phyloP scores from a whole-genome alignment of 1,140 invertebrate species.

The Thalassaphorura encarpata region DNA sequence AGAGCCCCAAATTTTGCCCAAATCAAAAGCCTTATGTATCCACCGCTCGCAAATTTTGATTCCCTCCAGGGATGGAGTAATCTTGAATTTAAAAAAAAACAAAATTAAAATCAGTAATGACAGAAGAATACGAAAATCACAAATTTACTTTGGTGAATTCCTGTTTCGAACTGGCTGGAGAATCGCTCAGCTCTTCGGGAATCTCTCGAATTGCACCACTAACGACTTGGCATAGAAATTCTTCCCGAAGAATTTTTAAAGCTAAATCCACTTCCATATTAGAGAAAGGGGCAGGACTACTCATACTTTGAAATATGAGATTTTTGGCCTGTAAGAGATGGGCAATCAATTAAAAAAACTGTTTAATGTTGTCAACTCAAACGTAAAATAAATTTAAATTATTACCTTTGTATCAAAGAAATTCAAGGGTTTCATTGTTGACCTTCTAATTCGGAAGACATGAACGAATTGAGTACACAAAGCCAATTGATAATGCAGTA shows the following conservation, averaged over 20 bases:
- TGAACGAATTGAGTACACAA: slow-evolving; percentile 65
- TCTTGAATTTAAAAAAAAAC: slow-evolving; percentile 2
- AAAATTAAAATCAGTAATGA: not conserved
- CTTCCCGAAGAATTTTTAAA: slow-evolving; percentile 27
- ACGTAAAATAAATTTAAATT: slow-evolving; percentile 47
- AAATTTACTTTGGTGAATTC: slow-evolving; percentile 10
- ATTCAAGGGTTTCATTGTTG: slow-evolving; percentile 55
- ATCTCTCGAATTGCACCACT: slow-evolving; percentile 22
- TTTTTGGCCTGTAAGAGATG: slow-evolving; percentile 14
- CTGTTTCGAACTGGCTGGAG: not conserved
- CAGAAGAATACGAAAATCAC: slow-evolving; percentile 15
- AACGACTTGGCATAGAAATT: slow-evolving; percentile 25
- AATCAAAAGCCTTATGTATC: slow-evolving; percentile 55
- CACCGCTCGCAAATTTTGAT: slow-evolving; percentile 39
- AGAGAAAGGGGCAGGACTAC: slow-evolving; percentile 19
- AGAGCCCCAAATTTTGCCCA: slow-evolving; percentile 72
- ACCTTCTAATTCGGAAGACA: slow-evolving; percentile 60
- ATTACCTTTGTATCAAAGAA: slow-evolving; percentile 63
- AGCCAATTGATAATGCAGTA: slow-evolving; percentile 65
- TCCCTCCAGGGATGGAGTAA: slow-evolving; percentile 21
- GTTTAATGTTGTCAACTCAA: slow-evolving; percentile 42
- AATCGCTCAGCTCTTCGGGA: slow-evolving; percentile 21
- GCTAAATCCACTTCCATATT: slow-evolving; percentile 30
- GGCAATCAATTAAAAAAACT: slow-evolving; percentile 4
- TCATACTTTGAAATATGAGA: slow-evolving; percentile 27